These are phyloP conservation scores for Chondrilla cf. caribensis DNA, from an alignment of 37 sponge, comb jelly and placozoan genomes.

Conservation along the genomic window DNA sequence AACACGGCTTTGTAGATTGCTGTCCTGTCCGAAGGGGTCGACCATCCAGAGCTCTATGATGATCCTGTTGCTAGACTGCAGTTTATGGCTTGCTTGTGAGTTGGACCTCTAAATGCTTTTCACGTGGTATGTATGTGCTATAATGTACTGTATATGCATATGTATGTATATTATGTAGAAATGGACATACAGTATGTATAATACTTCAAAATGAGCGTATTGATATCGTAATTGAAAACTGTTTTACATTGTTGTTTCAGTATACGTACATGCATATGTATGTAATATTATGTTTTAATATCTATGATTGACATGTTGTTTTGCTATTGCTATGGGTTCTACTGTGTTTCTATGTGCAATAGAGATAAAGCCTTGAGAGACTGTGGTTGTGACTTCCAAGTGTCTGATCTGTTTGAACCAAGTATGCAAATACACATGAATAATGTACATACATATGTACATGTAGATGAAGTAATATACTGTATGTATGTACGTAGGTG, in stretches of 20 bases:
- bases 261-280: too few relatives aligned
- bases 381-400: constrained; percentile 16
- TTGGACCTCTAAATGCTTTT: neutral
- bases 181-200: too few relatives aligned
- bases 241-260: too few relatives aligned
- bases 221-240: too few relatives aligned
- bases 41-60: constrained; percentile 9
- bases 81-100: neutral
- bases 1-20: neutral
- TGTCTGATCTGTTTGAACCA: constrained; percentile 6
- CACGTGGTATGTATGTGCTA: neutral
- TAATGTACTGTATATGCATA: too few relatives aligned
- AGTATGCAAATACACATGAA: neutral
- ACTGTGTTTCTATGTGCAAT: neutral
- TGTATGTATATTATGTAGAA: too few relatives aligned
- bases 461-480: too few relatives aligned
- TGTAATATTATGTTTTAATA: too few relatives aligned
- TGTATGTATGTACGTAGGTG: neutral
- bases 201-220: too few relatives aligned
- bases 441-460: too few relatives aligned
- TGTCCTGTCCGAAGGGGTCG: neutral
- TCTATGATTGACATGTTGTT: too few relatives aligned
- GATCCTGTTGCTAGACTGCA: neutral
- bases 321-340: too few relatives aligned
- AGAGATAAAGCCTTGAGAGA: neutral